Base-by-base conservation (phyloP, 2,888 invertebrate genomes). In the Digitonthophagus gazella region DNA sequence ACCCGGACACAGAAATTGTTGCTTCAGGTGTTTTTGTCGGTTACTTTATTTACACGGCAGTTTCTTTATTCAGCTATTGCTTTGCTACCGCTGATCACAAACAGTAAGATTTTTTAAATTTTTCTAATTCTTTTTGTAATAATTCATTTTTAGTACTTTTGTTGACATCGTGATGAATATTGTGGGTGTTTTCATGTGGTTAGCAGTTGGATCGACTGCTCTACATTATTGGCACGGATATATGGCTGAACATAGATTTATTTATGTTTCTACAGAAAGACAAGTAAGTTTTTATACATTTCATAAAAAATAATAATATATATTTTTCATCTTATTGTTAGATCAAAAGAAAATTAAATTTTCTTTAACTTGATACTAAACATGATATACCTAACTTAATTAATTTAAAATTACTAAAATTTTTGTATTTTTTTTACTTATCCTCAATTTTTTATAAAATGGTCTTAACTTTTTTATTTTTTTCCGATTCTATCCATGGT, bases 141-240 rank as follows among this genome's bases (percentile, higher is more conserved):
- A 57, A 57, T 1, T 15, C 4, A 57, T 15, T 11, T 15, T 15
- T 57, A 95, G 95, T 72, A 90, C 90, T 8, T 80, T 91, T 77
- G 89, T 90, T 1, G 95, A 95, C 77, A 90, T 93, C 70, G 88
- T 95, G 73, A 95, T 95, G 95, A 95, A 95, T 83, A 90, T 94
- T 75, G 88, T 93, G 65, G 94, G 94, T 0, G 89, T 92, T 73
- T 90, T 95, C 83, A 84, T 95, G 86, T 95, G 93, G 89, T 85
- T 95, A 14, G 92, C 93, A 0, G 92, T 93, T 58, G 95, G 94
- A 0, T 94, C 92, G 0, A 93, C 93, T 18, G 94, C 94, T 0
- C 85, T 95, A 15, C 94, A 95, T 83, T 95, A 95, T 83, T 95
- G 95, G 94, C 90, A 91, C 70, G 94, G 95, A 0, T 95, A 93